Conservation (phyloP, 2,113 vertebrate genomes). For the Candoia aspera region DNA sequence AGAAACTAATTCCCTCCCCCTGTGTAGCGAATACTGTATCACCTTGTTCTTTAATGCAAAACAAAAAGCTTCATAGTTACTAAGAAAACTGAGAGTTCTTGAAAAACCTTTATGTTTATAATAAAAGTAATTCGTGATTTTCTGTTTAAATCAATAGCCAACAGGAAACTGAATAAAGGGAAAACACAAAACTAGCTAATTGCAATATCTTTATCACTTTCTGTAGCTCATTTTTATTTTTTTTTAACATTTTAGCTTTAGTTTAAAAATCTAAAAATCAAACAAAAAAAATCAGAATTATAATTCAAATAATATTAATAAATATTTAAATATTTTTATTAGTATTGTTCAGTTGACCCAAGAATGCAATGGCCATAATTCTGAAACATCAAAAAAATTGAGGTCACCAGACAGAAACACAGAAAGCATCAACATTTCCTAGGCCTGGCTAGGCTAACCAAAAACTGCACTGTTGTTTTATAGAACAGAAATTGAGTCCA, state of each 20-base stretch:
- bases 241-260: not conserved
- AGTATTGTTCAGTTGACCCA: rapidly evolving
- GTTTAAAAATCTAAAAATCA: too few relatives aligned
- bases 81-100: too few relatives aligned
- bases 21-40: not conserved
- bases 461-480: not conserved
- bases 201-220: too few relatives aligned
- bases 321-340: not conserved
- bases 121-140: too few relatives aligned
- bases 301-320: not conserved
- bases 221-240: too few relatives aligned
- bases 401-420: not conserved
- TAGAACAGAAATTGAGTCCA: not conserved
- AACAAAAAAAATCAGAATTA: too few relatives aligned
- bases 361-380: not conserved
- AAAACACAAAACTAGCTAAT: too few relatives aligned
- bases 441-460: not conserved
- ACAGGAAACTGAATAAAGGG: too few relatives aligned
- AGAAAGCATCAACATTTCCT: not conserved
- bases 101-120: too few relatives aligned
- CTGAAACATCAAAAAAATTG: not conserved
- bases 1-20: too few relatives aligned
- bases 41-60: not conserved
- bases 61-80: too few relatives aligned
- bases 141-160: too few relatives aligned